Evolutionary conservation across 2,113 vertebrate genomes (phyloP).

Genomic region (Pterocles burchelli): DNA sequence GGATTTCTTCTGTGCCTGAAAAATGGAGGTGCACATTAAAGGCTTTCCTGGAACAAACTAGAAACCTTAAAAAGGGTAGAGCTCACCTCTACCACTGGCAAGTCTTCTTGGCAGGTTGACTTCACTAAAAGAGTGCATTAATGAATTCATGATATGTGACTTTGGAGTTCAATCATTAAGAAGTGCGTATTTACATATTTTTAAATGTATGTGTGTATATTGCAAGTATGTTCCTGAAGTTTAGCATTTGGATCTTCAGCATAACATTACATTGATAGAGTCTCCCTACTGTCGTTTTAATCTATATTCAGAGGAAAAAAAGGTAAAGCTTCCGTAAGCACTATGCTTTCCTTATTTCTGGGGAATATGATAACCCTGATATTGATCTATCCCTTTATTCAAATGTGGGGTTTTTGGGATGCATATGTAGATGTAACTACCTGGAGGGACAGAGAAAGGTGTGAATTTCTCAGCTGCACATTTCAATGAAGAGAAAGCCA

Average conservation of each 20-base stretch:
- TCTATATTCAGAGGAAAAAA: neutral
- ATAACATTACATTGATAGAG: neutral
- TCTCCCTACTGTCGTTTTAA: neutral
- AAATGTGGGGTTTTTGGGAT: fast-evolving
- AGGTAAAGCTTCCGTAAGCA: neutral
- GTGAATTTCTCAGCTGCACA: neutral
- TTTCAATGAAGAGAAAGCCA: neutral
- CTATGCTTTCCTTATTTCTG: neutral
- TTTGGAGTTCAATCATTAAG: neutral
- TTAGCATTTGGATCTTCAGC: neutral
- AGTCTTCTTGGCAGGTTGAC: neutral
- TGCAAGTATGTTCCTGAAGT: neutral
- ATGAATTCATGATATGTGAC: neutral
- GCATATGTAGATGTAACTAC: neutral
- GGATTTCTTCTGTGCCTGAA: neutral
- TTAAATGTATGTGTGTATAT: neutral
- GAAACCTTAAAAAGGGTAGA: neutral
- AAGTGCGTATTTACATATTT: neutral
- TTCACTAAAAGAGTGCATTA: neutral
- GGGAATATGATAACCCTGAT: neutral
- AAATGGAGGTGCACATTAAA: neutral
- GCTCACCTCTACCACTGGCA: neutral
- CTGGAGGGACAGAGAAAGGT: neutral
- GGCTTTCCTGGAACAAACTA: neutral
- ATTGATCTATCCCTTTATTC: neutral